Percentiles rank a stretch among this genome's conserved stretches.
These are phyloP conservation scores for Chironomus striatipennis DNA, from an alignment of 1,140 invertebrate genomes.

Conservation along the genomic window DNA sequence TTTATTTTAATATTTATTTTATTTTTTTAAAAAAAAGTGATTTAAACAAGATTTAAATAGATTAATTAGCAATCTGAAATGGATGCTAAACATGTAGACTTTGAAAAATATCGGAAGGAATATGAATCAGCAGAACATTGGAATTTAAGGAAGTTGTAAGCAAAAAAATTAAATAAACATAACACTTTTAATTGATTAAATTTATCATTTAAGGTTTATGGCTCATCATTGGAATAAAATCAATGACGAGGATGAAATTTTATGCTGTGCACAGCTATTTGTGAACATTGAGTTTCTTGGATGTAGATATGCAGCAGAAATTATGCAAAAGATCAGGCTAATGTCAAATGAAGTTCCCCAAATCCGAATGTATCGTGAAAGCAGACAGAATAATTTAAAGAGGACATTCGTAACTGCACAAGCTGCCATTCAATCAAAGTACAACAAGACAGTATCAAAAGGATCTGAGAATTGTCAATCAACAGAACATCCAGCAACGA, in stretches of 20 bases:
- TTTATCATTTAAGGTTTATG: constrained; percentile 55
- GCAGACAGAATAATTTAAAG: constrained; percentile 58
- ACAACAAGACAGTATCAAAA: neutral
- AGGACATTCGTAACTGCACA: constrained; percentile 65
- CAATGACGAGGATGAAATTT: constrained; percentile 58
- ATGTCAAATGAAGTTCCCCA: constrained; percentile 58
- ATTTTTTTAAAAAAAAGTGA: no score
- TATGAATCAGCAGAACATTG: constrained; percentile 78
- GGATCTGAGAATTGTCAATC: neutral
- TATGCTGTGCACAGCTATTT: constrained; percentile 76
- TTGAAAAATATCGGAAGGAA: constrained; percentile 55
- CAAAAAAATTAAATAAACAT: no score
- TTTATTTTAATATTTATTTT: no score
- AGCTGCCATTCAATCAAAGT: neutral
- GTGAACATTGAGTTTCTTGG: constrained; percentile 75
- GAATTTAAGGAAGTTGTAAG: constrained; percentile 49
- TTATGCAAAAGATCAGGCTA: constrained; percentile 66
- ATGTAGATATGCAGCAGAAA: constrained; percentile 71
- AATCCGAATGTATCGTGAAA: constrained; percentile 44
- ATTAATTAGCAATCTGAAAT: no score
- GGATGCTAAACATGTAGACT: constrained; percentile 44
- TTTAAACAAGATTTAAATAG: no score
- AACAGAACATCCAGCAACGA: neutral
- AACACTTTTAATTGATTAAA: no score
- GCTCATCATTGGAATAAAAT: constrained; percentile 59